A percentile compares a stretch with the other conserved stretches of the same genome.
Conservation (phyloP, 2,797 vertebrate species). For the Synanceia verrucosa region DNA sequence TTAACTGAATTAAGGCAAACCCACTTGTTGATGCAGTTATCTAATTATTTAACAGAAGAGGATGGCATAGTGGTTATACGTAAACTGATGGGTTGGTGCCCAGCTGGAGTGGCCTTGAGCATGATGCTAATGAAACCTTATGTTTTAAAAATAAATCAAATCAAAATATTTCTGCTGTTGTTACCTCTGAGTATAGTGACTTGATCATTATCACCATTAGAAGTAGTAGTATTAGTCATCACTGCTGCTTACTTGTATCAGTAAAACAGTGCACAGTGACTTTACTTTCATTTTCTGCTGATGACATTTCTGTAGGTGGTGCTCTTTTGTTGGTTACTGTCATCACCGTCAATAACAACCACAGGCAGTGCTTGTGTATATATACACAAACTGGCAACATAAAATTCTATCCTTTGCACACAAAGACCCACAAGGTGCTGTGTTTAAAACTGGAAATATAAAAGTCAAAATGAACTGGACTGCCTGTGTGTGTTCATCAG, state of each 20-base stretch:
- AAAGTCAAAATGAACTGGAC: neutral
- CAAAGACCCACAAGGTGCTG: neutral
- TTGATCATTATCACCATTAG: neutral
- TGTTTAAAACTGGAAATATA: neutral
- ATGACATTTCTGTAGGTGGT: neutral
- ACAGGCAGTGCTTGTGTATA: neutral
- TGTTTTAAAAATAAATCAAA: constrained; percentile 20
- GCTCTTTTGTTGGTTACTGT: neutral
- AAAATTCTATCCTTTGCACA: neutral
- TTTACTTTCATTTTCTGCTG: neutral
- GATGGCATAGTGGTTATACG: neutral
- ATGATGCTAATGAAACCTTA: constrained; percentile 4
- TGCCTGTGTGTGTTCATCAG: neutral
- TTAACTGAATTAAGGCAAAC: constrained; percentile 5
- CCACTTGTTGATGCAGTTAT: constrained; percentile 2
- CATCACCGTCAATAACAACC: neutral
- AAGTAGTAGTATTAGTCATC: neutral
- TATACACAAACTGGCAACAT: neutral
- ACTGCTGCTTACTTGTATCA: neutral
- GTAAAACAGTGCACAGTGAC: neutral
- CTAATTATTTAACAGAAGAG: constrained; percentile 15
- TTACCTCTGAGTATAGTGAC: no score
- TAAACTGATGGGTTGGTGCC: neutral
- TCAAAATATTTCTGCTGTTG: no score
- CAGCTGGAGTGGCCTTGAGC: constrained; percentile 20